Evolutionary conservation across 1,140 invertebrate genomes (phyloP).

Genomic region (Panonychus citri): DNA sequence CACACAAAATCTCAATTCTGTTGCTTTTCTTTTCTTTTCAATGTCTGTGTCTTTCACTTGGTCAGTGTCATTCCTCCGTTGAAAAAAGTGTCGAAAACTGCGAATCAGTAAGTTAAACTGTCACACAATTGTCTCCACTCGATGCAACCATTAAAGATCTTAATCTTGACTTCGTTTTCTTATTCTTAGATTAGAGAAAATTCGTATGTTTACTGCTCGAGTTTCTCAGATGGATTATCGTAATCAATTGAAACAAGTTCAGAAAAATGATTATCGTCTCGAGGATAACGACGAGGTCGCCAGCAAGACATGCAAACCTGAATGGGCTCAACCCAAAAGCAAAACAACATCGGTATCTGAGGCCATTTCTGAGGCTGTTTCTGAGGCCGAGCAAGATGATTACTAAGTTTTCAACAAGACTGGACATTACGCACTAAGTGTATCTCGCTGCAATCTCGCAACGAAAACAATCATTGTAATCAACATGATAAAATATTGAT

Average conservation of each 20-base stretch:
- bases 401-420: too few species aligned
- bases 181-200: slow-evolving; percentile 28
- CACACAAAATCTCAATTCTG: background rate
- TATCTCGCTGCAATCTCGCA: too few species aligned
- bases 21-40: slow-evolving; percentile 13
- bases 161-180: background rate
- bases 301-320: background rate
- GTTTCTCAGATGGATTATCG: slow-evolving; percentile 18
- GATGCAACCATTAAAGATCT: background rate
- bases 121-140: background rate
- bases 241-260: background rate
- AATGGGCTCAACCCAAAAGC: background rate
- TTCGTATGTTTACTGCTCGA: slow-evolving; percentile 38
- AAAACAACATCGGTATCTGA: background rate
- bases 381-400: too few species aligned
- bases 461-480: too few species aligned
- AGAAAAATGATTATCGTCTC: background rate
- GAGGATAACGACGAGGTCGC: background rate
- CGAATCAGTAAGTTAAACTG: slow-evolving; percentile 44
- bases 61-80: slow-evolving; percentile 92
- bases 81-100: slow-evolving; percentile 99
- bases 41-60: too few species aligned
- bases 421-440: too few species aligned
- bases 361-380: background rate
- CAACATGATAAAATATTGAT: background rate